A percentile compares a stretch with the other conserved stretches of the same genome.
These are phyloP conservation scores for Nesospiza acunhae DNA, from an alignment of 2,113 vertebrate species.

Conservation along the genomic window DNA sequence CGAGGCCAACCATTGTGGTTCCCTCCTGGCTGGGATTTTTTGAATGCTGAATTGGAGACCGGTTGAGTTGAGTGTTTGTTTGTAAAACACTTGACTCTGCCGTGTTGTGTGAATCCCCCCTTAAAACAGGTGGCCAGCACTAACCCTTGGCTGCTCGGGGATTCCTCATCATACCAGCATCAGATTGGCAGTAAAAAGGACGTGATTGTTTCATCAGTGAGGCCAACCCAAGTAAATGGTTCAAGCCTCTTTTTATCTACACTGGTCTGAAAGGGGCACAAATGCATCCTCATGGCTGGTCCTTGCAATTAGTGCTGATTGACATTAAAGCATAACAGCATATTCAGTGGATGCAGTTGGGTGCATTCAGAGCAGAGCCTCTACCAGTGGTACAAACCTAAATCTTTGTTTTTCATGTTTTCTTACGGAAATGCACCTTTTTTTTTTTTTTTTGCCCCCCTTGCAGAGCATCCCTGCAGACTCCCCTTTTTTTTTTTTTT, in stretches of 20 bases:
- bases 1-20: not conserved
- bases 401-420: not conserved
- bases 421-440: accelerated
- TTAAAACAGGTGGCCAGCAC: not conserved
- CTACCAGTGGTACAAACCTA: not conserved
- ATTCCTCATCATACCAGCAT: not conserved
- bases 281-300: not conserved
- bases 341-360: not conserved
- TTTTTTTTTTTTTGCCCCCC: accelerated
- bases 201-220: not conserved
- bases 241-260: not conserved
- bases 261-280: not conserved
- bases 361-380: not conserved
- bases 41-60: not conserved
- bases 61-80: not conserved
- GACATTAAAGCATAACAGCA: not conserved
- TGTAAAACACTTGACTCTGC: not conserved
- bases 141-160: not conserved
- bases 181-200: not conserved
- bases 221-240: slow-evolving; percentile 20
- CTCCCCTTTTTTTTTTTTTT: accelerated
- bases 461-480: not conserved
- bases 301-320: not conserved
- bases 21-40: not conserved
- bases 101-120: not conserved